Evolutionary conservation across 1,140 invertebrate genomes (phyloP), one percentile per base, ranked within the genome.

Genomic region (Eufriesea mexicana): DNA sequence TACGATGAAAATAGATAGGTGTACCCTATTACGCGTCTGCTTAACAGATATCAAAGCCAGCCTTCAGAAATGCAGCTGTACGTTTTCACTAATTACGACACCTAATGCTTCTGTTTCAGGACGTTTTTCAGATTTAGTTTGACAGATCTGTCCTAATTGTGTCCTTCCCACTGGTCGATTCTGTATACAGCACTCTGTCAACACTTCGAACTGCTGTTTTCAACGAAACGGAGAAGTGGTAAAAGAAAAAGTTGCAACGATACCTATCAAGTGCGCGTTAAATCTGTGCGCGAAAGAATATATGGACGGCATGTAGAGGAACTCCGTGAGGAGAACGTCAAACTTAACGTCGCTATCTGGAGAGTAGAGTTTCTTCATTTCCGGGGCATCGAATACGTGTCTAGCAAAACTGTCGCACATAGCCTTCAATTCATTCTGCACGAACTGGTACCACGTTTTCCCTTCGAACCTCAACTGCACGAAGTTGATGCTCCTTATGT

Each of bases 181-280:
- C n/a, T n/a, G n/a, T n/a, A n/a, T n/a, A n/a, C n/a, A n/a, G n/a
- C n/a, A n/a, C n/a, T n/a, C n/a, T n/a, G n/a, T n/a, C 35, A 35
- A 35, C 35, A 35, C 35, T 2, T 35, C 4, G 35, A 0, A 16
- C 25, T 59, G 57, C 16, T 51, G 12, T 35, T 35, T 35, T 4
- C 35, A 35, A 35, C 35, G 35, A 35, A 35, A 2, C 35, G 35
- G 1, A 35, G 35, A 4, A 2, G 35, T 4, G 1, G 1, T 4
- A 4, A 35, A 35, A 35, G 35, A 35, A 35, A 35, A 35, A 2
- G 35, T 35, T 35, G 35, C 35, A 35, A 1, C 1, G 4, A 16
- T 82, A 91, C 91, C 91, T 66, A 92, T 84, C 4, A 86, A 54
- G 35, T 90, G 88, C 28, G 84, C 86, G 20, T 91, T 76, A 20